These are phyloP conservation scores for Nasua narica DNA, from an alignment of 2,797 vertebrate species.

Conservation along the genomic window DNA sequence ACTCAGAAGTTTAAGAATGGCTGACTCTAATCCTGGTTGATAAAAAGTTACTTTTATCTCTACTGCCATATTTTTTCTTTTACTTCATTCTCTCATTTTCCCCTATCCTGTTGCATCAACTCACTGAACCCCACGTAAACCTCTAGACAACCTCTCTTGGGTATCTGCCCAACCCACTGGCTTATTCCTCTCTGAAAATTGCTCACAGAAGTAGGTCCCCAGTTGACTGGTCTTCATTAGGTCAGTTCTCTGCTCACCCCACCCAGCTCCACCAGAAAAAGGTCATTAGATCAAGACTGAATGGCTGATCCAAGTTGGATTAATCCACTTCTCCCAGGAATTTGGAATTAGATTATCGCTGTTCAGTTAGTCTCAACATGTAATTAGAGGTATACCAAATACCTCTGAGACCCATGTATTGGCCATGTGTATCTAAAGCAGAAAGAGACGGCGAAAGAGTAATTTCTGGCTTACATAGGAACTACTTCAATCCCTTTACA, in stretches of 20 bases:
- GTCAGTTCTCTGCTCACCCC: background rate
- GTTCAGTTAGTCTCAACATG: background rate
- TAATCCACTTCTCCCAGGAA: background rate
- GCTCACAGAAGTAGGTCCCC: background rate
- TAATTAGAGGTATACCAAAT: background rate
- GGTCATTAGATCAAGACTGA: background rate
- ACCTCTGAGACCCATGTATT: background rate
- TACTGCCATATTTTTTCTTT: background rate
- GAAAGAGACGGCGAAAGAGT: background rate
- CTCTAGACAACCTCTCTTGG: background rate
- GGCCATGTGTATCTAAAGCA: background rate
- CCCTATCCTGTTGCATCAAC: background rate
- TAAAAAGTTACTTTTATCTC: constrained; percentile 36
- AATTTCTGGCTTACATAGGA: background rate
- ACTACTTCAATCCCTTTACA: background rate
- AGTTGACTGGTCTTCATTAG: background rate
- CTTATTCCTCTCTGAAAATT: background rate
- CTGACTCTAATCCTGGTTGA: background rate
- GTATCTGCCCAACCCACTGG: background rate
- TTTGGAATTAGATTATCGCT: background rate
- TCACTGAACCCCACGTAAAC: background rate
- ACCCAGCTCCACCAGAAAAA: background rate
- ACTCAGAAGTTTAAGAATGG: background rate
- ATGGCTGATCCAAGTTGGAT: background rate
- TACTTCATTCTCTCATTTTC: background rate